These are phyloP conservation scores for Cryptus armator DNA, from an alignment of 2,888 invertebrate species.

Conservation along the genomic window DNA sequence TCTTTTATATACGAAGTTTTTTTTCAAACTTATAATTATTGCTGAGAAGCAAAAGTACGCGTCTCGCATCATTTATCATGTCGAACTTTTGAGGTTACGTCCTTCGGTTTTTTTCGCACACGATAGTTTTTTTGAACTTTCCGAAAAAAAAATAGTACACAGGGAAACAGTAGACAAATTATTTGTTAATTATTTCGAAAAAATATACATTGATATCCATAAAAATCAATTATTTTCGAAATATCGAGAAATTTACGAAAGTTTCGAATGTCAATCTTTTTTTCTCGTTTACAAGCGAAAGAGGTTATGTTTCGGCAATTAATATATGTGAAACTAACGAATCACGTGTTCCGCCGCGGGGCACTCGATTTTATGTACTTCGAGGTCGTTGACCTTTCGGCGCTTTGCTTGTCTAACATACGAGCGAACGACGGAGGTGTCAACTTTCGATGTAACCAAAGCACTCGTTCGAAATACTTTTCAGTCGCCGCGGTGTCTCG, in stretches of 20 bases:
- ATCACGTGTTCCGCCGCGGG: slow-evolving; percentile 9
- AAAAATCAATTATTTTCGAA: neutral
- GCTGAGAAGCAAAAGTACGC: no score
- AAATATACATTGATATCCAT: neutral
- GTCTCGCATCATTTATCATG: no score
- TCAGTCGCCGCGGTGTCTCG: neutral
- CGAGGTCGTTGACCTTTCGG: slow-evolving; percentile 50
- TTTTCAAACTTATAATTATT: no score
- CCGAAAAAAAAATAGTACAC: no score
- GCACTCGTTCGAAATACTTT: slow-evolving; percentile 18
- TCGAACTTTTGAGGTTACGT: no score
- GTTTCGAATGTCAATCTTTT: no score
- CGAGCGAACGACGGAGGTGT: slow-evolving; percentile 44
- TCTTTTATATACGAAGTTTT: no score
- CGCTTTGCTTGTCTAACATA: neutral
- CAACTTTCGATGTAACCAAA: slow-evolving; percentile 54
- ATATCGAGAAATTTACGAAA: neutral
- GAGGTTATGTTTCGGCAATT: neutral
- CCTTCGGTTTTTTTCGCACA: no score
- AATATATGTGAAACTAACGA: neutral
- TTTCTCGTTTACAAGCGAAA: neutral
- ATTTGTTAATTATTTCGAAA: neutral
- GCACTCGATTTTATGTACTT: neutral
- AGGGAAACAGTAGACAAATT: no score
- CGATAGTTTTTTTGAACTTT: no score